Percentiles rank a stretch among this genome's conserved stretches.
phyloP scores from a whole-genome alignment of 2,888 invertebrate species.

The Nycteola revayana region DNA sequence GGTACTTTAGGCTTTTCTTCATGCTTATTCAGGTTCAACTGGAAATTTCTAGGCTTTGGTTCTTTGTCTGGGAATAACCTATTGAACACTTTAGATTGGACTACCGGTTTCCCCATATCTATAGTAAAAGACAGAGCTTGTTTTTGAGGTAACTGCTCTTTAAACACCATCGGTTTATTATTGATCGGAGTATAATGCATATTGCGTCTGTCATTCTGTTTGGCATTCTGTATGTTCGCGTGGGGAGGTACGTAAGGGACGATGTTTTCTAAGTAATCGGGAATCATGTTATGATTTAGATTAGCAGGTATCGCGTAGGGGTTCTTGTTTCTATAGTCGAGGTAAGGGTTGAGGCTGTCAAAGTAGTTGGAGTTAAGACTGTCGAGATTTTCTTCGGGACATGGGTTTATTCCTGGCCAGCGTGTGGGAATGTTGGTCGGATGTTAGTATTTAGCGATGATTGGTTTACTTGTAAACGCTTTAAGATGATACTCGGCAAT shows the following conservation, averaged over 20 bases:
- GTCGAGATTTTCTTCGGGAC: conserved; percentile 65
- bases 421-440: conserved; percentile 2
- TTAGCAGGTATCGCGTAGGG: conserved; percentile 79
- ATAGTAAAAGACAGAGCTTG: conserved; percentile 56
- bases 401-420: conserved; percentile 54
- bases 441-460: conserved; percentile 37
- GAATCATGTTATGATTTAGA: conserved; percentile 61
- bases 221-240: conserved; percentile 48
- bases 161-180: conserved; percentile 56
- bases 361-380: conserved; percentile 69
- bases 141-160: conserved; percentile 59
- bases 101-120: conserved; percentile 60
- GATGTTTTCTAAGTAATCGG: conserved; percentile 55
- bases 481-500: no score
- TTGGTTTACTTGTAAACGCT: conserved; percentile 22
- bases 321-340: conserved; percentile 70
- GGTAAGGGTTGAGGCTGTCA: conserved; percentile 68
- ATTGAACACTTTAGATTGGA: conserved; percentile 68
- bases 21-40: conserved; percentile 57
- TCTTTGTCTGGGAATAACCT: conserved; percentile 66
- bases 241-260: conserved; percentile 72
- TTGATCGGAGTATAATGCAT: conserved; percentile 48
- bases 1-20: conserved; percentile 60
- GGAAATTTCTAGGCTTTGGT: conserved; percentile 64
- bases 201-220: conserved; percentile 42